Evolutionary conservation across 2,888 invertebrate species (phyloP).

Genomic region (Plutella xylostella): DNA sequence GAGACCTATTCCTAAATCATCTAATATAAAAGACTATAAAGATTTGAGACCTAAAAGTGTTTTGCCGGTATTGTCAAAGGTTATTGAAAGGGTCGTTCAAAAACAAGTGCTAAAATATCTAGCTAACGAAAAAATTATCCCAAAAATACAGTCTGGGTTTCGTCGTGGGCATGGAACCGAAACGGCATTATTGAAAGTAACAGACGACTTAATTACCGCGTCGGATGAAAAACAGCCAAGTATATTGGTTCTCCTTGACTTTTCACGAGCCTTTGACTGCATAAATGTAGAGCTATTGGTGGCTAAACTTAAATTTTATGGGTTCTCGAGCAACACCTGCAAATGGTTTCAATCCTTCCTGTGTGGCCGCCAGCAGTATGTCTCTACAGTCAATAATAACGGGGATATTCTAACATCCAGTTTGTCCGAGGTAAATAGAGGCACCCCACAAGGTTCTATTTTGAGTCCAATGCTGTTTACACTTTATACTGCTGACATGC

Average conservation of each 20-base stretch:
- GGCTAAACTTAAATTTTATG: no score
- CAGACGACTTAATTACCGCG: background rate
- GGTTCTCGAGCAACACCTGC: no score
- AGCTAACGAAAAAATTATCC: background rate
- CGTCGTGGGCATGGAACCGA: background rate
- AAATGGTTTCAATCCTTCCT: no score
- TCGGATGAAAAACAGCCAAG: background rate
- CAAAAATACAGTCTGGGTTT: background rate
- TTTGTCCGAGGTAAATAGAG: no score
- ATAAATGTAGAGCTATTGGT: no score
- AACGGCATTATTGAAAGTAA: background rate
- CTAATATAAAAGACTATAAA: no score
- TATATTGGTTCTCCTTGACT: background rate
- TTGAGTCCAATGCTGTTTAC: no score
- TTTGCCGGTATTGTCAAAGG: background rate
- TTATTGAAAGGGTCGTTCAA: background rate
- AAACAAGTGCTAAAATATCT: background rate
- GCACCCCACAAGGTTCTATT: no score
- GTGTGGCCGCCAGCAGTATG: no score
- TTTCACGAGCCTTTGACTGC: background rate
- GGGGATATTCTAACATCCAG: no score
- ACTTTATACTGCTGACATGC: no score
- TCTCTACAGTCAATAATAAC: no score
- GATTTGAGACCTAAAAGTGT: background rate
- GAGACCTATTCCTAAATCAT: background rate